phyloP scores from a whole-genome alignment of 1,140 invertebrate species.

The Cydia fagiglandana region DNA sequence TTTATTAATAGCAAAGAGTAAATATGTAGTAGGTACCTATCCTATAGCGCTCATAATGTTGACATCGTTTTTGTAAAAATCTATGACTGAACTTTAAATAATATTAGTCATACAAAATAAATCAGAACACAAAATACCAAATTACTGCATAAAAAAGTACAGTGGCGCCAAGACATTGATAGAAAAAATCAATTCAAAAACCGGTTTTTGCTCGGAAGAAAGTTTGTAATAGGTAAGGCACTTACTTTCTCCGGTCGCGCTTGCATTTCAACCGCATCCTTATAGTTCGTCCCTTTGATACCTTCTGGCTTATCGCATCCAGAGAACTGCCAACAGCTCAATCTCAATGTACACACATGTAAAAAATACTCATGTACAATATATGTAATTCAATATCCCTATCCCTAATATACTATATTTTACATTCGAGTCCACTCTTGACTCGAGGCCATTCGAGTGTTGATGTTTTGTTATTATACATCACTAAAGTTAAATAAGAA shows the following conservation, averaged over 20 bases:
- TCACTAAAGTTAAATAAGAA: neutral
- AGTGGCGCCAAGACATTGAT: constrained; percentile 18
- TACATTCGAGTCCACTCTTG: neutral
- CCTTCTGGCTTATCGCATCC: neutral
- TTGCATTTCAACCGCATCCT: constrained; percentile 19
- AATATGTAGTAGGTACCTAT: no score
- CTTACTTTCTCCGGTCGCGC: constrained; percentile 20
- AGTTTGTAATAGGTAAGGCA: constrained; percentile 29
- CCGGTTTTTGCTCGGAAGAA: constrained; percentile 27
- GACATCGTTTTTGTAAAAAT: neutral
- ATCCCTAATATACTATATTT: no score
- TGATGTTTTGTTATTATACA: neutral
- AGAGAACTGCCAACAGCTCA: neutral
- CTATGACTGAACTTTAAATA: no score
- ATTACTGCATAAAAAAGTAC: neutral
- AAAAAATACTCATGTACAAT: neutral
- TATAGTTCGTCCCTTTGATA: constrained; percentile 2
- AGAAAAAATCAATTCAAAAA: constrained; percentile 28
- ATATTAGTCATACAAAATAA: neutral
- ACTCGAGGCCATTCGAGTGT: no score
- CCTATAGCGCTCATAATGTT: no score
- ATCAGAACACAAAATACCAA: neutral
- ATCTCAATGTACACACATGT: neutral
- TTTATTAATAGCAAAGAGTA: no score
- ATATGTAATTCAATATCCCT: no score